Conservation (phyloP, 2,888 invertebrate species). For the Acanthosepion esculentum region DNA sequence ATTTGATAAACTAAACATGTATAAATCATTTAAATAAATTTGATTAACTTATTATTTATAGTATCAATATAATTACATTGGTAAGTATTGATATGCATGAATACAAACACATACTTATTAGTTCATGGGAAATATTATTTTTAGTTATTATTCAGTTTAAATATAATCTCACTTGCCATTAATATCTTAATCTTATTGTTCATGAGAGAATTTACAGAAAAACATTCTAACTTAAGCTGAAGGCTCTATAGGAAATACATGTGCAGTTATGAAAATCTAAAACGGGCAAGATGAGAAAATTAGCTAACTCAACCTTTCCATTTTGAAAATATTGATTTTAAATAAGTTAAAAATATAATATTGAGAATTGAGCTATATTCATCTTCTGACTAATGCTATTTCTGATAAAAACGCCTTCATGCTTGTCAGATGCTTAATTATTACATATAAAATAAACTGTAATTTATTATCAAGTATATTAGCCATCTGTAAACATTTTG, state of each 20-base stretch:
- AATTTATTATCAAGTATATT: background rate
- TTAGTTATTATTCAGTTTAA: background rate
- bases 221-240: background rate
- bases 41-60: background rate
- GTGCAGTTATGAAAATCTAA: background rate
- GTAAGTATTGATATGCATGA: background rate
- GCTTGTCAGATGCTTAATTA: background rate
- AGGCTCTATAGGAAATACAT: background rate
- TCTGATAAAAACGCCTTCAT: background rate
- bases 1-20: background rate
- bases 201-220: background rate
- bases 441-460: background rate
- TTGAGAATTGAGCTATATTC: conserved; percentile 33
- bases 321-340: background rate
- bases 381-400: background rate
- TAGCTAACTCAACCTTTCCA: conserved; percentile 33
- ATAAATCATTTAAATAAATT: background rate
- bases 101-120: background rate
- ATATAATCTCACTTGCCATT: background rate
- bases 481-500: background rate
- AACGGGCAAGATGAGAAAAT: background rate
- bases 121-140: background rate
- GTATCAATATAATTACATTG: background rate
- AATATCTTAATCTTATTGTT: background rate
- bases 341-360: conserved; percentile 33